A percentile compares a stretch with the other conserved stretches of the same genome.
Evolutionary conservation across 2,888 invertebrate species (phyloP).

Genomic region (Nudaria mundana): DNA sequence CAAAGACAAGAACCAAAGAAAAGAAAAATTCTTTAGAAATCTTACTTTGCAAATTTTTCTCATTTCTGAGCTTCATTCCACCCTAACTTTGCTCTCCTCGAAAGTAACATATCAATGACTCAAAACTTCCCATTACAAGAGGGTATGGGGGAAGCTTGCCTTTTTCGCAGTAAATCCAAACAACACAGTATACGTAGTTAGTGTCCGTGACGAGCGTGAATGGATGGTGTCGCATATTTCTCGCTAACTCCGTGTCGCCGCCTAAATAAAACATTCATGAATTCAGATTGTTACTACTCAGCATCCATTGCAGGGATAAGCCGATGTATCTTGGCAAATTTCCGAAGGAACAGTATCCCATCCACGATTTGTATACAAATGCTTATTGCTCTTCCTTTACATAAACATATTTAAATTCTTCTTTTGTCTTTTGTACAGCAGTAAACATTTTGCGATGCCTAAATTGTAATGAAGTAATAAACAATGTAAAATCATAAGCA

Average conservation of each 20-base stretch:
- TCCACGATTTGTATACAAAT: slow-evolving; percentile 39
- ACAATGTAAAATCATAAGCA: slow-evolving; percentile 17
- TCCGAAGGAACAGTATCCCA: slow-evolving; percentile 41
- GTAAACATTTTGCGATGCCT: slow-evolving; percentile 20
- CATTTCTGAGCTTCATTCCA: slow-evolving; percentile 10
- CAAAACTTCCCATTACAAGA: slow-evolving; percentile 54
- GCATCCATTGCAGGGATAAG: slow-evolving; percentile 52
- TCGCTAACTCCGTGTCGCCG: slow-evolving; percentile 64
- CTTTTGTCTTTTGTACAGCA: slow-evolving; percentile 13
- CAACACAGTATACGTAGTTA: slow-evolving; percentile 72
- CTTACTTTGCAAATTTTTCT: slow-evolving; percentile 7
- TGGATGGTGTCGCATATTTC: slow-evolving; percentile 73
- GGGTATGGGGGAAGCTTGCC: slow-evolving; percentile 47
- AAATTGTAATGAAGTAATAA: slow-evolving; percentile 24
- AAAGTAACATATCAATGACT: slow-evolving; percentile 46
- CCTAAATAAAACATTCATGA: slow-evolving; percentile 75
- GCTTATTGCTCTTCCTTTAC: slow-evolving; percentile 32
- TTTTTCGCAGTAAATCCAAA: slow-evolving; percentile 68
- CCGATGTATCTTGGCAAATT: slow-evolving; percentile 47
- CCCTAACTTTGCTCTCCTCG: slow-evolving; percentile 13
- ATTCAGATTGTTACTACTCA: slow-evolving; percentile 66
- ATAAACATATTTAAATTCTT: slow-evolving; percentile 22
- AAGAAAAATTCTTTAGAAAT: slow-evolving; percentile 6
- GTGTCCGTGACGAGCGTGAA: slow-evolving; percentile 73
- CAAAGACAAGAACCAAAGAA: too few relatives aligned